phyloP scores from a whole-genome alignment of 2,797 vertebrate genomes.

The Acipenser oxyrinchus region DNA sequence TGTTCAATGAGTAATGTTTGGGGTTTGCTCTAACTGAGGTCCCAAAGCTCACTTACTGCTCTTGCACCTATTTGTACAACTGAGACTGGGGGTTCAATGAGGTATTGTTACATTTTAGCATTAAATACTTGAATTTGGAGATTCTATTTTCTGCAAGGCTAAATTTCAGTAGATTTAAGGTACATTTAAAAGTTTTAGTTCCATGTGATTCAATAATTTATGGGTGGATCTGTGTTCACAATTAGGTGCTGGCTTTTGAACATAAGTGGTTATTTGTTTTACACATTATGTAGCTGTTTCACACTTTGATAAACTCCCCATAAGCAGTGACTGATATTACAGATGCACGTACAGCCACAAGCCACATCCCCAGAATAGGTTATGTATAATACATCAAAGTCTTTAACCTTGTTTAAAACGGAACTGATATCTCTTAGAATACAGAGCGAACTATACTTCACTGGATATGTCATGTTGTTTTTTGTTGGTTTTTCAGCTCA shows the following conservation, averaged over 20 bases:
- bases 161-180: background rate
- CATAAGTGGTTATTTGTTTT: slow-evolving; percentile 16
- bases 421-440: background rate
- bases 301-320: slow-evolving; percentile 19
- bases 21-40: too few relatives aligned
- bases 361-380: slow-evolving; percentile 5
- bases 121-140: background rate
- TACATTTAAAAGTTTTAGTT: too few relatives aligned
- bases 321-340: slow-evolving; percentile 9
- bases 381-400: slow-evolving; percentile 29
- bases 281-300: slow-evolving; percentile 12
- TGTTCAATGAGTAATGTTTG: too few relatives aligned
- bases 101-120: too few relatives aligned
- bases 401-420: slow-evolving; percentile 7
- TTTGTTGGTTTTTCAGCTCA: background rate
- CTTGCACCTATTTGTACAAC: too few relatives aligned
- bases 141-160: slow-evolving; percentile 1
- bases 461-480: background rate
- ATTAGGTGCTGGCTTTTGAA: slow-evolving; percentile 10
- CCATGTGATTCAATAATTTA: slow-evolving; percentile 16
- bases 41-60: too few relatives aligned
- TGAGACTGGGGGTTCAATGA: too few relatives aligned
- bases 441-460: background rate
- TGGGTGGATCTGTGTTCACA: background rate
- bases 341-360: slow-evolving; percentile 19